Base-by-base conservation (phyloP, 2,888 invertebrate genomes). In the Elegia similella region DNA sequence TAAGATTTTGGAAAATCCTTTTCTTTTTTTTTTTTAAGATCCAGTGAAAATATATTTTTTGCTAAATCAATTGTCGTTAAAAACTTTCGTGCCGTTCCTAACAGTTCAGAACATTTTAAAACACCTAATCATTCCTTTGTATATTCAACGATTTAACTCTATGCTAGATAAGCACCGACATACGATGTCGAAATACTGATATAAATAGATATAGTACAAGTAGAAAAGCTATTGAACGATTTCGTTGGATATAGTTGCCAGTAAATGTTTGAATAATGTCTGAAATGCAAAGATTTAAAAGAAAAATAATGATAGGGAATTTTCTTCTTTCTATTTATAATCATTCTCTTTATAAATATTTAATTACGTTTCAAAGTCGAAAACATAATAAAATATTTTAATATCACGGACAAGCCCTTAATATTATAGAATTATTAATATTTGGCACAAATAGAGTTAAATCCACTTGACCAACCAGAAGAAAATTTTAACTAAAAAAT, bases 171-270 rank as follows among this genome's bases (percentile, higher is more conserved):
- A 23, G 17, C 12, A 46, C 12, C 17, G 12, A 6, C 43, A 17
- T 57, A 56, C 56, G 56, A 55, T 53, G 52, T 53, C 42, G 16
- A 52, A 59, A 54, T 54, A 38, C 12, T 47, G 47, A n/a, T 29
- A 57, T 56, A 50, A 48, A 58, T 56, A 55, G 50, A 52, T 48
- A 55, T 32, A 52, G 65, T 68, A 68, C 55, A 65, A 52, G 65
- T 68, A 68, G 56, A 65, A 68, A 68, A 66, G 64, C 64, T 67
- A 62, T 42, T 38, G n/a, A 42, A 56, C n/a, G 23, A 30, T 47
- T 29, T 47, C 46, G 12, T 13, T 29, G 13, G 47, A 23, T 47
- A 47, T n/a, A 47, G 12, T 47, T 29, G 29, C 12, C 29, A 47
- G 13, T 30, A 47, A n/a, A n/a, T n/a, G 12, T 10, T 38, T n/a